Conservation (phyloP, 2,888 invertebrate genomes). For the Heteromurus nitidus region DNA sequence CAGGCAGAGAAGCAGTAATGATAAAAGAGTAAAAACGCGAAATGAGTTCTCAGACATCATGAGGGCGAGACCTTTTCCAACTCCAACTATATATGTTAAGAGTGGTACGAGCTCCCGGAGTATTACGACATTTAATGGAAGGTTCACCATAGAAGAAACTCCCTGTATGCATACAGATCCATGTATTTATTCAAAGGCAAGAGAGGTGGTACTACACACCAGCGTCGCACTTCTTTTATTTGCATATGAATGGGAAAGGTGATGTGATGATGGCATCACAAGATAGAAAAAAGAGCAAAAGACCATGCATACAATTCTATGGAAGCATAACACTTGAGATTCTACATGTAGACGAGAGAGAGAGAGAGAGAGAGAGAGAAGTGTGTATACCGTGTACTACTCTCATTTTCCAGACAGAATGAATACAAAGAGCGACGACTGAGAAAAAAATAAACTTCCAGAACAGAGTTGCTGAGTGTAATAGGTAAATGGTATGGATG, state of each 20-base stretch:
- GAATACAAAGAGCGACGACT: slow-evolving; percentile 1
- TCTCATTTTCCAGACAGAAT: not conserved
- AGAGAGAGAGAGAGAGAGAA: not conserved
- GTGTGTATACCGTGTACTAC: not conserved
- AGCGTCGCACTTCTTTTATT: slow-evolving; percentile 18
- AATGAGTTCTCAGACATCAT: not conserved
- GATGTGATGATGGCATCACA: slow-evolving; percentile 38
- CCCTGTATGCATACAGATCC: slow-evolving; percentile 42
- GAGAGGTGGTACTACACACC: not conserved
- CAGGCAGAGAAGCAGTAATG: too few species aligned
- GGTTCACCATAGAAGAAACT: slow-evolving; percentile 14
- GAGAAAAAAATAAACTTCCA: slow-evolving; percentile 9
- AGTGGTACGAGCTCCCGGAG: not conserved
- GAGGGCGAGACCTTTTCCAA: not conserved
- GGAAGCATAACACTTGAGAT: not conserved
- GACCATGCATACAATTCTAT: too few species aligned
- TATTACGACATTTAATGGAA: slow-evolving; percentile 26
- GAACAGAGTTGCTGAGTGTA: not conserved
- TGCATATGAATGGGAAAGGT: slow-evolving; percentile 60
- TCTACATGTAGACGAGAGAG: not conserved
- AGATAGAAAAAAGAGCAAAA: not conserved
- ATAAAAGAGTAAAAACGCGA: too few species aligned
- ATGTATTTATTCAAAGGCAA: slow-evolving; percentile 11
- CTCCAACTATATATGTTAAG: not conserved
- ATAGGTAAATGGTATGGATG: not conserved